A percentile compares a stretch with the other conserved stretches of the same genome.
Conservation (phyloP, 2,797 vertebrate species). For the Threskiornis aethiopicus region DNA sequence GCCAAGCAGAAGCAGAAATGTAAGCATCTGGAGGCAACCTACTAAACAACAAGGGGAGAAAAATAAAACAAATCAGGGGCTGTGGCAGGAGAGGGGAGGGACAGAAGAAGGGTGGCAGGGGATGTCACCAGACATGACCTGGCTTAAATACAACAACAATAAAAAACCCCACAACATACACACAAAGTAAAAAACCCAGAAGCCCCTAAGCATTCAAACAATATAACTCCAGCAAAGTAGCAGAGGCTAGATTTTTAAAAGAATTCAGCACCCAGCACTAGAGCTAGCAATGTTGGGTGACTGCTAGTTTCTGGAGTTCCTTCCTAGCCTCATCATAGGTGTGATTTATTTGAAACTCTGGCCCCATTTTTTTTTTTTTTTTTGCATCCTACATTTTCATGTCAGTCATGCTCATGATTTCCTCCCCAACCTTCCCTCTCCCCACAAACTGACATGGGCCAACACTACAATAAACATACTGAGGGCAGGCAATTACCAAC, state of each 20-base stretch:
- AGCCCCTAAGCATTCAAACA: neutral
- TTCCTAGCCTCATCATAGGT: neutral
- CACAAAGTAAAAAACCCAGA: neutral
- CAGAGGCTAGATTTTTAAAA: neutral
- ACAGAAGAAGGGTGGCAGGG: neutral
- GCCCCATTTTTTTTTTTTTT: accelerated
- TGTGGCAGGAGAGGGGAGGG: neutral
- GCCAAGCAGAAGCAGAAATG: neutral
- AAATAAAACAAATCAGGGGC: neutral
- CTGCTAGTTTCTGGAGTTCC: neutral
- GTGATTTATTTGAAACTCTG: neutral
- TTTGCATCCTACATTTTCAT: neutral
- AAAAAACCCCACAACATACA: accelerated
- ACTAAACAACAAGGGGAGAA: neutral
- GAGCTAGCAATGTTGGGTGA: neutral
- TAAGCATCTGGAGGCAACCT: neutral
- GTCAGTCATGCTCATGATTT: neutral
- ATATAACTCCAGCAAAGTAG: neutral
- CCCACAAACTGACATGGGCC: accelerated
- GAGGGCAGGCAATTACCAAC: neutral
- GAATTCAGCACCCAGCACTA: neutral
- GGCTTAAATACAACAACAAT: neutral
- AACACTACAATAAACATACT: neutral
- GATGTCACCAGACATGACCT: neutral
- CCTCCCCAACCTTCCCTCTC: neutral